Conservation (phyloP, 2,797 vertebrate genomes). For the Danio jaintianensis region DNA sequence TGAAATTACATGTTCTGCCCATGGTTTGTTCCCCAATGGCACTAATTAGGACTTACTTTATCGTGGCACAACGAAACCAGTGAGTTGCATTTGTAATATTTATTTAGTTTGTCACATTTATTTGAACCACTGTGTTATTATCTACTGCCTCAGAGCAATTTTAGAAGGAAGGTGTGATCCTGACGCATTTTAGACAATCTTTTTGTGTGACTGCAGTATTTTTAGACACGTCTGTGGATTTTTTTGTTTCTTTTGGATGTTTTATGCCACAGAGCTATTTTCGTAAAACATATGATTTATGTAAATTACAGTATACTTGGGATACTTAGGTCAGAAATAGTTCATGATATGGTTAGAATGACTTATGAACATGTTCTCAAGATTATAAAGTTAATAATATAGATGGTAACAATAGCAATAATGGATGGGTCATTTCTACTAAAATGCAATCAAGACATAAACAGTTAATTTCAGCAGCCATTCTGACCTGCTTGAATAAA, state of each 20-base stretch:
- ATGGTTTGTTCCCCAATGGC: slow-evolving; percentile 23
- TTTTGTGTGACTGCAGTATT: slow-evolving; percentile 1
- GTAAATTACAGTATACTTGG: background rate
- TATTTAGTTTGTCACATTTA: slow-evolving; percentile 24
- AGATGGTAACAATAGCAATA: background rate
- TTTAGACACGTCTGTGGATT: background rate
- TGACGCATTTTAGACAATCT: slow-evolving; percentile 9
- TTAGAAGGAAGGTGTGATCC: slow-evolving; percentile 2
- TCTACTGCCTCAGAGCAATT: slow-evolving; percentile 20
- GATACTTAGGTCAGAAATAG: background rate
- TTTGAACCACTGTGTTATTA: slow-evolving; percentile 28
- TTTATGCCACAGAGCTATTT: slow-evolving; percentile 10
- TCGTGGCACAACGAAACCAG: slow-evolving; percentile 9
- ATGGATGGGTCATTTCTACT: background rate
- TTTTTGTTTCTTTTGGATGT: background rate
- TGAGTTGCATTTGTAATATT: slow-evolving; percentile 4
- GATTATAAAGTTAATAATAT: background rate
- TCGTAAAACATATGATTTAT: slow-evolving; percentile 15
- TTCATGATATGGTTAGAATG: background rate
- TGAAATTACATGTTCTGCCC: slow-evolving; percentile 29
- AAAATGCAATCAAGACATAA: too few relatives aligned
- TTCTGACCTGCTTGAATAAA: slow-evolving; percentile 51
- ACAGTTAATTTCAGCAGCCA: slow-evolving; percentile 32
- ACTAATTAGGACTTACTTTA: slow-evolving; percentile 27
- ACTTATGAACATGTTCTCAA: background rate